A percentile compares a stretch with the other conserved stretches of the same genome.
Evolutionary conservation across 1,140 invertebrate genomes (phyloP).

Genomic region (Ips typographus): DNA sequence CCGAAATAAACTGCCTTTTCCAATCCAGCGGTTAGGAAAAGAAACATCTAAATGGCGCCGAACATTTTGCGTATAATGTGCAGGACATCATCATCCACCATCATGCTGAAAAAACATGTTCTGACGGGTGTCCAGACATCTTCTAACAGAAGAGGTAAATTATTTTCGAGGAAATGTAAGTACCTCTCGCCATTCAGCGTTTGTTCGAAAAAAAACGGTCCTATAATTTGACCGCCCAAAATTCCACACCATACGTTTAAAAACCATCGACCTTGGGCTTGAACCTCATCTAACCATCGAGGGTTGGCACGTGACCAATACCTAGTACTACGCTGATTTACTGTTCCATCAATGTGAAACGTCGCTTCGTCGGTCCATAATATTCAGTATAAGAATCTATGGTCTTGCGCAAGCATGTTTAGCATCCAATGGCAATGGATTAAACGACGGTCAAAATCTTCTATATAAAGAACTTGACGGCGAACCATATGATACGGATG

Average conservation of each 20-base stretch:
- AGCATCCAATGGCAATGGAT: slow-evolving; percentile 6
- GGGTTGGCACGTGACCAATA: slow-evolving; percentile 42
- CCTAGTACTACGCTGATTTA: slow-evolving; percentile 46
- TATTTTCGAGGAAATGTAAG: slow-evolving; percentile 45
- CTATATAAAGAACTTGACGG: background rate
- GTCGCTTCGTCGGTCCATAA: slow-evolving; percentile 41
- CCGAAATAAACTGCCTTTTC: slow-evolving; percentile 21
- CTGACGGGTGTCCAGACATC: slow-evolving; percentile 39
- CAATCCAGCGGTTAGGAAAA: slow-evolving; percentile 7
- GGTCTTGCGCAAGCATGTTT: slow-evolving; percentile 18
- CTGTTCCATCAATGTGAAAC: slow-evolving; percentile 42
- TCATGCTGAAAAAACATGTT: slow-evolving; percentile 44
- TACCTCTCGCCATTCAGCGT: slow-evolving; percentile 38
- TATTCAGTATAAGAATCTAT: slow-evolving; percentile 37
- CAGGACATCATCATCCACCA: slow-evolving; percentile 36
- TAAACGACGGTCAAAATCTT: slow-evolving; percentile 5
- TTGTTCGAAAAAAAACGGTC: slow-evolving; percentile 42
- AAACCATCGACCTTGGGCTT: slow-evolving; percentile 30
- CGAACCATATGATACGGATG: slow-evolving; percentile 5
- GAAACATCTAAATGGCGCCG: slow-evolving; percentile 11
- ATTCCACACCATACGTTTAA: slow-evolving; percentile 49
- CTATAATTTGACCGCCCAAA: slow-evolving; percentile 43
- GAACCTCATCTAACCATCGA: slow-evolving; percentile 37
- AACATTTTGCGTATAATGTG: slow-evolving; percentile 32
- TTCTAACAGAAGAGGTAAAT: slow-evolving; percentile 45